These are phyloP conservation scores for Erebia palarica DNA, from an alignment of 2,888 invertebrate genomes.

Conservation along the genomic window DNA sequence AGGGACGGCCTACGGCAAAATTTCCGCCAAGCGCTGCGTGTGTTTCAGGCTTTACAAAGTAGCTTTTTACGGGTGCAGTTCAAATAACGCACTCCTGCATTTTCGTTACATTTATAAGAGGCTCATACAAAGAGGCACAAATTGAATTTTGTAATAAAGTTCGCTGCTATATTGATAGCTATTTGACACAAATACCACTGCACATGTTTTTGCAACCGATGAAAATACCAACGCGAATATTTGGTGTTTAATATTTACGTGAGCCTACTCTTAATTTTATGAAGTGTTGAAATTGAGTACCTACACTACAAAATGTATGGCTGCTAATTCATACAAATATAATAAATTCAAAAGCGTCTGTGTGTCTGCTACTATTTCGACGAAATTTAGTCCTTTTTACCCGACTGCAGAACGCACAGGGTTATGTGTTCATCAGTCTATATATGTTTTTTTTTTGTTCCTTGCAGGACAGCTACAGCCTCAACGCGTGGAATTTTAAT, in stretches of 20 bases:
- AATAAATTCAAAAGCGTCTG: no score
- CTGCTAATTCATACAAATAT: no score
- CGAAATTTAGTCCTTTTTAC: no score
- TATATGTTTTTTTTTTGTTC: no score
- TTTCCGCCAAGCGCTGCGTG: no score
- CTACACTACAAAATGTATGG: not conserved
- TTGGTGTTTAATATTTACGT: slow-evolving; percentile 14
- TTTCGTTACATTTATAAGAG: slow-evolving; percentile 10
- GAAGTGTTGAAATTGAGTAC: slow-evolving; percentile 6
- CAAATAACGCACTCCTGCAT: not conserved
- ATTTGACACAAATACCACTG: slow-evolving; percentile 19
- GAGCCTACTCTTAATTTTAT: slow-evolving; percentile 17
- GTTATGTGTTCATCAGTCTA: no score
- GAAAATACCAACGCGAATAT: slow-evolving; percentile 12
- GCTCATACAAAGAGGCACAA: slow-evolving; percentile 7
- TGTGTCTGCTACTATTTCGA: no score
- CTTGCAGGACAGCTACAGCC: no score
- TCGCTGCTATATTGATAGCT: slow-evolving; percentile 7
- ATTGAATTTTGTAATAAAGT: slow-evolving; percentile 16
- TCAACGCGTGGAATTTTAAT: no score
- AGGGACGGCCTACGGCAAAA: no score
- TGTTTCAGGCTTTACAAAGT: not conserved
- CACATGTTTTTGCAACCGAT: slow-evolving; percentile 15
- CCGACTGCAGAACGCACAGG: no score
- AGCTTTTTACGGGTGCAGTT: slow-evolving; percentile 8